Evolutionary conservation across 2,888 invertebrate genomes (phyloP), one percentile per base, ranked within the genome.

Genomic region (Entomobrya proxima): DNA sequence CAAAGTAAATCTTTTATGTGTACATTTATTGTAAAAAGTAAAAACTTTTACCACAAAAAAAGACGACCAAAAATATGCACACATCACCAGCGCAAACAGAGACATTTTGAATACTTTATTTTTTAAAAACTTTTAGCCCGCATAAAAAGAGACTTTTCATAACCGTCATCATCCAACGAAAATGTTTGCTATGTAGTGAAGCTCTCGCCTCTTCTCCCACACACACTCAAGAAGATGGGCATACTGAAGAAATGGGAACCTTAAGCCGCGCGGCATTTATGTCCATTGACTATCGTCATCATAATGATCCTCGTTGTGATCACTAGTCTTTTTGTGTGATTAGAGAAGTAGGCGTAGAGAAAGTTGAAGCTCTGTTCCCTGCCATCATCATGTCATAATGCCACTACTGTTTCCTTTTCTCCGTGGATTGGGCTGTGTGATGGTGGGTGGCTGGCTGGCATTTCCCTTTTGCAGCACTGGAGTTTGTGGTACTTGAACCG

Each of bases 301-400:
- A 15, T 61, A 32, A 61, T 61, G 30, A 58, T 58, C 58, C n/a
- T n/a, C n/a, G n/a, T n/a, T n/a, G n/a, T 58, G 30, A 13, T 27
- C 58, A 21, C 52, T 27, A 55, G 27, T 32, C 44, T 52, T 55
- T 58, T 58, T 58, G 76, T 76, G 37, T 76, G 76, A 76, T 76
- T 76, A 76, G 40, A 58, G 58, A 32, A 30, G 50, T 5, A 11
- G 21, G 21, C 11, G 67, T 21, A 18, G 11, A n/a, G 6, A 2
- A 21, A 18, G 35, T 4, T 61, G 2, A n/a, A 35, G 64, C 64
- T 64, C 67, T 67, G n/a, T 27, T 72, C 13, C 30, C 47, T 47
- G 44, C 27, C 72, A n/a, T n/a, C n/a, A n/a, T n/a, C n/a, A 72
- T 47, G 27, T 15, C 72, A 72, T 4, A n/a, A 47, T 72, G n/a